Evolutionary conservation across 2,797 vertebrate genomes (phyloP).

Genomic region (Adrianichthys oophorus): DNA sequence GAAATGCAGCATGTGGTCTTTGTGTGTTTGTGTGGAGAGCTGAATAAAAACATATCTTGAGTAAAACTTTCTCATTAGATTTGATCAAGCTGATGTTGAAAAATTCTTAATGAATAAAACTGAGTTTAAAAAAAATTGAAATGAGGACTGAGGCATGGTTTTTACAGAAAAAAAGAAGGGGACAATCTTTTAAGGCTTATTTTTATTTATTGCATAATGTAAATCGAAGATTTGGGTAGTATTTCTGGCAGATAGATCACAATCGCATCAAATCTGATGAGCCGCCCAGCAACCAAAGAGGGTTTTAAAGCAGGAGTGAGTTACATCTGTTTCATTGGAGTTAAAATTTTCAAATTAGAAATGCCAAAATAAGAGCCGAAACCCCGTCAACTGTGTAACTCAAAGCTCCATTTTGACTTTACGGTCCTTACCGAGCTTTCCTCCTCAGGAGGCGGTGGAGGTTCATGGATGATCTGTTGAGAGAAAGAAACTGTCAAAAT

Average conservation of each 20-base stretch:
- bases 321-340: conserved; percentile 21
- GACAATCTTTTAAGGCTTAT: too few relatives aligned
- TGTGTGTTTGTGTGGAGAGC: background rate
- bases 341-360: conserved; percentile 26
- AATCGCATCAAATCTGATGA: conserved; percentile 20
- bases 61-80: conserved; percentile 1
- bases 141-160: too few relatives aligned
- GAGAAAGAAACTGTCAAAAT: conserved; percentile 6
- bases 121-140: too few relatives aligned
- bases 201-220: background rate
- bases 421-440: conserved; percentile 90
- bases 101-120: too few relatives aligned
- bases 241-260: conserved; percentile 35
- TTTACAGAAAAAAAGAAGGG: too few relatives aligned
- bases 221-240: conserved; percentile 16
- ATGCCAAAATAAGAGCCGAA: conserved; percentile 35
- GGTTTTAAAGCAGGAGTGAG: conserved; percentile 27
- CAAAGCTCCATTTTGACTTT: conserved; percentile 12
- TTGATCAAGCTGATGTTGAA: background rate
- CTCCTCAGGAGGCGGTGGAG: conserved; percentile 86
- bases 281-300: conserved; percentile 15
- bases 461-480: conserved; percentile 92
- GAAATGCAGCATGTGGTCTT: conserved; percentile 13
- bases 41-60: background rate
- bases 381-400: conserved; percentile 26